Conservation (phyloP, 2,113 vertebrate species). For the Eolophus roseicapilla region DNA sequence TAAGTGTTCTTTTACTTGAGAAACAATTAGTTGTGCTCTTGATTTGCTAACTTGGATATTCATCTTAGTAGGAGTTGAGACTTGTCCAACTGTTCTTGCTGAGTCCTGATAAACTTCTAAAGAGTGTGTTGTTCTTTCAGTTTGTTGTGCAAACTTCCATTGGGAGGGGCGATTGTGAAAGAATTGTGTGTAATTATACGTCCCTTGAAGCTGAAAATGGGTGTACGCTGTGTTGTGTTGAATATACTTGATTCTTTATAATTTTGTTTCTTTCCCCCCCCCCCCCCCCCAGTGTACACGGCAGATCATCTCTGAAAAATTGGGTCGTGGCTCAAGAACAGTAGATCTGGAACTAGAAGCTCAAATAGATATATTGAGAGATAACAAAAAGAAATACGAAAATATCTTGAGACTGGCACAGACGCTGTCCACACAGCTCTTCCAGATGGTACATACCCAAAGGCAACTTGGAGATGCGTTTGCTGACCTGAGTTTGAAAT, state of each 20-base stretch:
- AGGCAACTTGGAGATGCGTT: conserved; percentile 95
- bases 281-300: conserved; percentile 86
- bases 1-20: conserved; percentile 39
- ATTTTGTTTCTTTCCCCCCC: background rate
- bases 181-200: conserved; percentile 47
- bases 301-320: conserved; percentile 95
- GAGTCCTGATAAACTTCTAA: conserved; percentile 64
- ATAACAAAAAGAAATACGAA: conserved; percentile 97
- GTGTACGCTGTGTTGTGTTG: conserved; percentile 3
- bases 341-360: conserved; percentile 96
- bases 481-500: conserved; percentile 96
- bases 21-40: conserved; percentile 57
- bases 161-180: conserved; percentile 68
- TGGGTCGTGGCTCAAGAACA: conserved; percentile 96
- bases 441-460: conserved; percentile 94
- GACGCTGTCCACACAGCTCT: conserved; percentile 87
- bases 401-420: conserved; percentile 91
- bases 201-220: conserved; percentile 56
- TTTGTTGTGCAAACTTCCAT: conserved; percentile 64
- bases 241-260: conserved; percentile 25
- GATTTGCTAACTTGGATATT: conserved; percentile 57
- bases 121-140: conserved; percentile 36
- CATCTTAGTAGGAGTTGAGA: conserved; percentile 59
- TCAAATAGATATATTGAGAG: conserved; percentile 92
- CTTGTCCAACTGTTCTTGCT: conserved; percentile 58